Conservation (phyloP, 2,888 invertebrate genomes). For the Lithophane socia region DNA sequence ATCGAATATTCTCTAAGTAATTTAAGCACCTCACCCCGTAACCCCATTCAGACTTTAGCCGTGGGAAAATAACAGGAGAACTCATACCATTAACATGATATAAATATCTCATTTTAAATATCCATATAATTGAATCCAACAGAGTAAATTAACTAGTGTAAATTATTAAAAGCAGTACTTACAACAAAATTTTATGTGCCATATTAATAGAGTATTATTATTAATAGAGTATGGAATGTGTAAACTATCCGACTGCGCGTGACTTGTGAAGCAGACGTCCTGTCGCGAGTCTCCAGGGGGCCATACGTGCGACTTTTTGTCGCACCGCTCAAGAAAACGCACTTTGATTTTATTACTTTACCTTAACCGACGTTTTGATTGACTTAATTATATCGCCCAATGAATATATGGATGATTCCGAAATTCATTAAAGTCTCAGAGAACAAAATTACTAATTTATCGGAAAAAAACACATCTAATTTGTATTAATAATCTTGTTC, state of each 20-base stretch:
- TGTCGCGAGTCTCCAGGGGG: slow-evolving; percentile 75
- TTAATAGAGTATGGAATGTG: slow-evolving; percentile 71
- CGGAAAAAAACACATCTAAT: slow-evolving; percentile 23
- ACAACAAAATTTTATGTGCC: slow-evolving; percentile 65
- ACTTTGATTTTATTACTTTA: slow-evolving; percentile 68
- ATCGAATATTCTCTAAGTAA: background rate
- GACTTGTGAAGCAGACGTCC: slow-evolving; percentile 67
- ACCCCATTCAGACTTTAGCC: background rate
- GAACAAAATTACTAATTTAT: slow-evolving; percentile 36
- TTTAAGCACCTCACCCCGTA: background rate
- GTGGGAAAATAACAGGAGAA: slow-evolving; percentile 14
- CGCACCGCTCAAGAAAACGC: slow-evolving; percentile 64
- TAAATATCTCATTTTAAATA: slow-evolving; percentile 39
- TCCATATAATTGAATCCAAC: slow-evolving; percentile 61
- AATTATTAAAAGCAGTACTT: slow-evolving; percentile 56
- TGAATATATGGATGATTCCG: slow-evolving; percentile 58
- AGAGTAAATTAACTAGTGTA: slow-evolving; percentile 58
- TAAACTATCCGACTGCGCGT: slow-evolving; percentile 63
- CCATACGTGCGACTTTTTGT: slow-evolving; percentile 80
- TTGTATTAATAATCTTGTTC: slow-evolving; percentile 65
- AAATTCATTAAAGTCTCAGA: slow-evolving; percentile 42
- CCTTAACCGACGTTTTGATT: slow-evolving; percentile 56
- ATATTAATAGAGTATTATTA: slow-evolving; percentile 68
- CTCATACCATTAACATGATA: slow-evolving; percentile 28
- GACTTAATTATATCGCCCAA: slow-evolving; percentile 58